Conservation (phyloP, 2,888 invertebrate species). For the Tortrix viridana region DNA sequence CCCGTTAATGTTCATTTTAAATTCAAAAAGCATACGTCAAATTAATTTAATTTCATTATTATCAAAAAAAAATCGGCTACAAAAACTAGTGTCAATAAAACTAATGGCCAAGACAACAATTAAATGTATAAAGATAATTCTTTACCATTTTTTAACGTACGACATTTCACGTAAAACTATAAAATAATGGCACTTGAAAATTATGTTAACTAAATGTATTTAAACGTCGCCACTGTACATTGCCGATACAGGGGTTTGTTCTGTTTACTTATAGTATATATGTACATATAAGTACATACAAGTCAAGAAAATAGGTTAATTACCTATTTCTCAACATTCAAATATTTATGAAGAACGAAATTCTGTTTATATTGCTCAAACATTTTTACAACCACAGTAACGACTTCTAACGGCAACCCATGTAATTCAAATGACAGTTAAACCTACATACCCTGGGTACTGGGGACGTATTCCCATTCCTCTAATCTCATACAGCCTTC, state of each 20-base stretch:
- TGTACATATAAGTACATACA: background rate
- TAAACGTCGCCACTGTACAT: constrained; percentile 27
- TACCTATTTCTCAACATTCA: no score
- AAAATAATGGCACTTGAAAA: background rate
- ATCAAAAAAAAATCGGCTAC: background rate
- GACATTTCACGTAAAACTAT: background rate
- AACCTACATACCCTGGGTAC: constrained; percentile 79
- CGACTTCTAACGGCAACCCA: constrained; percentile 11
- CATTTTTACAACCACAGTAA: background rate
- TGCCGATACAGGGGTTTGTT: constrained; percentile 5
- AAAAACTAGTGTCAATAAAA: no score
- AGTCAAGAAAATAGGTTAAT: no score
- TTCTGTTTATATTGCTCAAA: no score
- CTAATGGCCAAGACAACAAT: no score
- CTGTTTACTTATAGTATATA: constrained; percentile 19
- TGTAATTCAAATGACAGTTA: constrained; percentile 57
- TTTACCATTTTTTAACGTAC: no score
- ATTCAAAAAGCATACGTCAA: constrained; percentile 23
- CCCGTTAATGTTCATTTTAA: background rate
- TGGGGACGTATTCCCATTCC: constrained; percentile 72
- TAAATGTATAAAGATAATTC: no score
- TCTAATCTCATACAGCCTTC: constrained; percentile 74
- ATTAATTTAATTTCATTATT: background rate
- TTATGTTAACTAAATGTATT: background rate
- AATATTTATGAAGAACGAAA: no score